These are phyloP conservation scores for Rhinopithecus roxellana DNA, from an alignment of 2,113 vertebrate species.

Conservation along the genomic window DNA sequence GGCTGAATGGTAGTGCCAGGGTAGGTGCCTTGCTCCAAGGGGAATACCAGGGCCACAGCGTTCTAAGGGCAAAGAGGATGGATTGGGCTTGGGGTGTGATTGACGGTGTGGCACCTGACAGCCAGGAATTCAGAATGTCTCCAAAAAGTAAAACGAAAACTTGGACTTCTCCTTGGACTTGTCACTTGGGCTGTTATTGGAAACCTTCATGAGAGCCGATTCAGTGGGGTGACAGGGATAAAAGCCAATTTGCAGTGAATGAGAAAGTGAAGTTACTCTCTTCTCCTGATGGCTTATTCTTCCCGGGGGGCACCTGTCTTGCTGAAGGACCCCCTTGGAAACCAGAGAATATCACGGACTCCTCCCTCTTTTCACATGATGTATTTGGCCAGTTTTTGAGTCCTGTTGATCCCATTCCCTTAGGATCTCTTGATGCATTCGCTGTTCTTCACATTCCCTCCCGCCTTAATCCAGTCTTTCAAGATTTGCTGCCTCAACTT, in stretches of 20 bases:
- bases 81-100: not conserved
- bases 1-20: not conserved
- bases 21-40: too few species aligned
- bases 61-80: not conserved
- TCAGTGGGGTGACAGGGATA: too few species aligned
- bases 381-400: too few species aligned
- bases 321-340: too few species aligned
- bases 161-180: not conserved
- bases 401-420: not conserved
- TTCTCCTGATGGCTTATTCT: too few species aligned
- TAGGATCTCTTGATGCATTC: not conserved
- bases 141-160: not conserved
- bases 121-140: not conserved
- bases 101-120: not conserved
- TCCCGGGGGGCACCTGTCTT: too few species aligned
- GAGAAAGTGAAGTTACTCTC: not conserved
- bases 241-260: not conserved
- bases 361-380: too few species aligned
- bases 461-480: not conserved
- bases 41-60: not conserved
- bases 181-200: not conserved
- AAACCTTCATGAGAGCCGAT: not conserved
- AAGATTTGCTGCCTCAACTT: not conserved
- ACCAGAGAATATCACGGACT: fast-evolving
- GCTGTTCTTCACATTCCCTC: not conserved